Evolutionary conservation across 1,140 invertebrate genomes (phyloP), one percentile per base, ranked within the genome.

Genomic region (Chrysoperla carnea): DNA sequence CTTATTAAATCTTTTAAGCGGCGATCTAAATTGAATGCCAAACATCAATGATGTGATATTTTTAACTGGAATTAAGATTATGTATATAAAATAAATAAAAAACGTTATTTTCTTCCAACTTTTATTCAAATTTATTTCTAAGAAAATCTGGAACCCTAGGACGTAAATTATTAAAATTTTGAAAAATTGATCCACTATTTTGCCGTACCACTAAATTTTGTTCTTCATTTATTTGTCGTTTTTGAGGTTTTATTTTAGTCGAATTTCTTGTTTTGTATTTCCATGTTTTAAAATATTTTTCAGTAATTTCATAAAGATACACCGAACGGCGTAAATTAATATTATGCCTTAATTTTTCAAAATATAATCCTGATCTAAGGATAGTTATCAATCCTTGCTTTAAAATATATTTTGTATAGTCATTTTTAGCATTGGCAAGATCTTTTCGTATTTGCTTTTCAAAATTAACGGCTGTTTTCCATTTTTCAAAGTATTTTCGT

Each of bases 211-310:
- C 5, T 23, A 23, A 23, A 5, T 23, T 3, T 23, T 23, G 2
- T 23, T 23, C 17, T 23, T 23, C 17, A 23, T 23, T 23, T 23
- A 23, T 23, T 23, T 23, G 2, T 23, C 17, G 17, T 5, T 38
- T 42, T 35, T 44, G 43, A 46, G 4, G 4, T 36, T 44, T 39
- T 28, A 8, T n/a, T 33, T 1, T 4, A 12, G 12, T 28, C 9
- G 6, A 23, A 35, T 15, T 15, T 17, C 45, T 35, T 2, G 40
- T 35, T 13, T 45, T 50, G 11, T 29, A 35, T 44, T 50, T 52
- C 53, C 53, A 55, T 14, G 45, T 46, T 17, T 43, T 45, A 31
- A 46, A 40, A 46, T 52, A 55, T 43, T 50, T 53, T 36, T 43
- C 36, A 13, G 44, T 36, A 23, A 53, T 28, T 40, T 49, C 43